Conservation (phyloP, 2,888 invertebrate species). For the Conus canariensis region DNA sequence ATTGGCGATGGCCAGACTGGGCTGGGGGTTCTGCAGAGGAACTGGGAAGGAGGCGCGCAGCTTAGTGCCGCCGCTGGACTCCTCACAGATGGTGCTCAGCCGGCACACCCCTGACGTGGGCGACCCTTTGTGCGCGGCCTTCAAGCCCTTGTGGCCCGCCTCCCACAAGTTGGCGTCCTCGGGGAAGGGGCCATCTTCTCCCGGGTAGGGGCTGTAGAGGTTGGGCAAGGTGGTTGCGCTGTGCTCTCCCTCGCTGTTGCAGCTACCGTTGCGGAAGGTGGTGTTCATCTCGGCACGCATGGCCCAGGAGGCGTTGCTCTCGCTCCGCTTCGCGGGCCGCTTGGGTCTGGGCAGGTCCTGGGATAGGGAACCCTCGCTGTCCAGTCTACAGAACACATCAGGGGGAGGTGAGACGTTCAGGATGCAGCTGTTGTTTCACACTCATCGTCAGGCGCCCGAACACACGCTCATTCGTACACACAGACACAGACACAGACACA, state of each 20-base stretch:
- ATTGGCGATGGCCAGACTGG: conserved; percentile 22
- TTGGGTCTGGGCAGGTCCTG: not conserved
- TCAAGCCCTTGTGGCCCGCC: not conserved
- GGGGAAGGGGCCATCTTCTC: not conserved
- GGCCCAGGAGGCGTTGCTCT: conserved; percentile 40
- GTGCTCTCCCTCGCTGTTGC: conserved; percentile 22
- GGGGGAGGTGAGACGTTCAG: not conserved
- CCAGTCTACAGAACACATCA: conserved; percentile 16
- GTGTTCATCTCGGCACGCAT: conserved; percentile 38
- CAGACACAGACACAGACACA: not conserved
- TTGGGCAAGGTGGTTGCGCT: not conserved
- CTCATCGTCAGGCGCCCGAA: not conserved
- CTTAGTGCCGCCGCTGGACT: not conserved
- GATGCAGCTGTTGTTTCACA: not conserved
- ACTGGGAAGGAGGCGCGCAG: not conserved
- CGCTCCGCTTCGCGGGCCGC: conserved; percentile 28
- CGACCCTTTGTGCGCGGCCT: too few species aligned
- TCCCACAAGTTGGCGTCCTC: not conserved
- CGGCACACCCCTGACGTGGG: not conserved
- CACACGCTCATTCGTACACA: not conserved
- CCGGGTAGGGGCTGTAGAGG: not conserved
- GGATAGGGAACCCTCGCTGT: conserved; percentile 15
- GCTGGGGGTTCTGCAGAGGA: not conserved
- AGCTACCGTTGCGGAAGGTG: not conserved
- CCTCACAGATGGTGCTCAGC: conserved; percentile 33